A percentile compares a stretch with the other conserved stretches of the same genome.
phyloP scores from a whole-genome alignment of 2,797 vertebrate species.

The Gobio occitaniae region DNA sequence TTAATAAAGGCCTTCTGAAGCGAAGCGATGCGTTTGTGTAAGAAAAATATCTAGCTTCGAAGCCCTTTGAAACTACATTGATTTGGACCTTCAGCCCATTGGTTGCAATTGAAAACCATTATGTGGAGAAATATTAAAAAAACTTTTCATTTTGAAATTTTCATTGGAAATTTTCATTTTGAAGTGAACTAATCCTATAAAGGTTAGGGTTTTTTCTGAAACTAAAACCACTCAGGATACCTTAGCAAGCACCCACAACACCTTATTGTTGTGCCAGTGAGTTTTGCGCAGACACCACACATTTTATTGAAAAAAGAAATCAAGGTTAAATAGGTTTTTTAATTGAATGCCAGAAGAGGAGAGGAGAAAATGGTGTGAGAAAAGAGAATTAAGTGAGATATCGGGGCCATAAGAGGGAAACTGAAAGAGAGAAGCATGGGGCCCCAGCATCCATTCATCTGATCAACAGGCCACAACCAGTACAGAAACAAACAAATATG shows the following conservation, averaged over 20 bases:
- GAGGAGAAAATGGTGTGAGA: not conserved
- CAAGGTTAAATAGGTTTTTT: not conserved
- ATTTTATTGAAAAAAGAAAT: not conserved
- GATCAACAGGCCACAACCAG: slow-evolving; percentile 33
- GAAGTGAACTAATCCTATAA: too few relatives aligned
- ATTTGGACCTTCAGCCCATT: too few relatives aligned
- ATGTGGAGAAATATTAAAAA: too few relatives aligned
- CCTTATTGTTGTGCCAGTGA: not conserved
- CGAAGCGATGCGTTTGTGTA: too few relatives aligned
- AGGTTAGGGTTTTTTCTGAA: not conserved
- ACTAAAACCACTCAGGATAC: not conserved
- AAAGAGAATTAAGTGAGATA: not conserved
- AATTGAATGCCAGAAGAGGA: not conserved
- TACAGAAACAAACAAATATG: slow-evolving; percentile 35
- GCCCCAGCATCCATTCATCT: slow-evolving; percentile 31
- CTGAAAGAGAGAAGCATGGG: slow-evolving; percentile 22
- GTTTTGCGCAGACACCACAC: not conserved
- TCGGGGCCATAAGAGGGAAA: slow-evolving; percentile 25
- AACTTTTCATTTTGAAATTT: too few relatives aligned
- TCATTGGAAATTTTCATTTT: too few relatives aligned
- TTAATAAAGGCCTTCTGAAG: too few relatives aligned
- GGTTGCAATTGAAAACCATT: too few relatives aligned
- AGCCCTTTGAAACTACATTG: too few relatives aligned
- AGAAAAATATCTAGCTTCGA: too few relatives aligned
- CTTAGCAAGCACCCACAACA: not conserved